Evolutionary conservation across 2,888 invertebrate genomes (phyloP).

Genomic region (Pachydiplax longipennis): DNA sequence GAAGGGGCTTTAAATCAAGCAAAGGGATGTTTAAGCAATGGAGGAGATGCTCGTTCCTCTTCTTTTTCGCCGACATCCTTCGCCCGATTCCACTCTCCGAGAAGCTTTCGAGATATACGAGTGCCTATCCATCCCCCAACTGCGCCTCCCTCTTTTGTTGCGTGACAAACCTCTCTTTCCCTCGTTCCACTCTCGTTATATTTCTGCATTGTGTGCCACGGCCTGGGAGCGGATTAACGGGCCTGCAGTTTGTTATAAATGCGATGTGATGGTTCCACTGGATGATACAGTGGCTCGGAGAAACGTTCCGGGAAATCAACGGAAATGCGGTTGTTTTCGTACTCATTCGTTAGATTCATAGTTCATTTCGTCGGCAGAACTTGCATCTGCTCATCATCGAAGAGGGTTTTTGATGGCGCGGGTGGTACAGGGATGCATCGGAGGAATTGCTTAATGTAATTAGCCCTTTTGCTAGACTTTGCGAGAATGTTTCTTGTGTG

Average conservation of each 20-base stretch:
- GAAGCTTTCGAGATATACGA: slow-evolving; percentile 28
- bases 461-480: too few species aligned
- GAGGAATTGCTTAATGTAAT: too few species aligned
- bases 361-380: too few species aligned
- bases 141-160: background rate
- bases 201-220: slow-evolving; percentile 15
- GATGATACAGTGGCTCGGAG: too few species aligned
- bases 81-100: background rate
- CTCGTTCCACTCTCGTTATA: background rate
- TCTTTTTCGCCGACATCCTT: too few species aligned
- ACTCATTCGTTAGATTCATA: too few species aligned
- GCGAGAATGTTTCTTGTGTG: too few species aligned
- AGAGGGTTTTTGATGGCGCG: too few species aligned
- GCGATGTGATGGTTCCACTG: background rate
- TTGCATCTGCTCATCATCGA: too few species aligned
- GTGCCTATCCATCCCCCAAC: slow-evolving; percentile 19
- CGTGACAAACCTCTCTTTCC: slow-evolving; percentile 6
- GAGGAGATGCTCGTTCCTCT: background rate
- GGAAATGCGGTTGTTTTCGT: too few species aligned
- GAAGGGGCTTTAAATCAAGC: background rate
- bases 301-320: too few species aligned
- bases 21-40: background rate
- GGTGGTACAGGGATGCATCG: too few species aligned
- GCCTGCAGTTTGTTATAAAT: slow-evolving; percentile 16
- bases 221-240: slow-evolving; percentile 24